Conservation (phyloP, 2,113 vertebrate species). For the Eulemur rufifrons region DNA sequence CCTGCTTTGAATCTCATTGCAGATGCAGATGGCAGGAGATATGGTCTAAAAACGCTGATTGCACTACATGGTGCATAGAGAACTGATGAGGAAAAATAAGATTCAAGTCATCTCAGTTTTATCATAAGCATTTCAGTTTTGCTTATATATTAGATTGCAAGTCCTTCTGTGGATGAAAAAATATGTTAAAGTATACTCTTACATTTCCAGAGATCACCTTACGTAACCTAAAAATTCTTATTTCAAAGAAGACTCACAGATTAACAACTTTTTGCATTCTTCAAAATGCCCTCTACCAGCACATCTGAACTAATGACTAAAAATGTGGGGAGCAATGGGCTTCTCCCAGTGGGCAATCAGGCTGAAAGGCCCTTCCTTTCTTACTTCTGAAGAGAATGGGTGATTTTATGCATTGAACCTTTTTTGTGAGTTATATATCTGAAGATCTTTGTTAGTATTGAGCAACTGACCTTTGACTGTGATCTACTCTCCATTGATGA, state of each 20-base stretch:
- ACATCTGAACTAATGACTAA: not conserved
- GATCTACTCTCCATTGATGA: not conserved
- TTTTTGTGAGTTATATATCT: not conserved
- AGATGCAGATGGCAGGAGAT: conserved; percentile 39
- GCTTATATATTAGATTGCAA: conserved; percentile 17
- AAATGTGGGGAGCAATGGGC: not conserved
- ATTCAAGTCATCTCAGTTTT: not conserved
- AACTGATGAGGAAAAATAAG: conserved; percentile 35
- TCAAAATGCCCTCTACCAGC: not conserved
- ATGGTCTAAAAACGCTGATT: not conserved
- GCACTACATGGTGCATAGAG: not conserved
- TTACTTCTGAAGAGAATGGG: not conserved
- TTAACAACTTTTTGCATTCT: not conserved
- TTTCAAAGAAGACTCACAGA: not conserved
- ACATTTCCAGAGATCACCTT: not conserved
- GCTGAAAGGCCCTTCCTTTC: not conserved
- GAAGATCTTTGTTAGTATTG: not conserved
- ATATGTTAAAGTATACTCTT: not conserved
- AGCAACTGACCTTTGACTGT: not conserved
- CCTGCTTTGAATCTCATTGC: not conserved
- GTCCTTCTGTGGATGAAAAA: not conserved
- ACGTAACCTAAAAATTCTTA: not conserved
- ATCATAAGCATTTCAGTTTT: not conserved
- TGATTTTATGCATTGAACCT: not conserved
- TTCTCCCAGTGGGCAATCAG: not conserved